A percentile compares a stretch with the other conserved stretches of the same genome.
Evolutionary conservation across 2,797 vertebrate genomes (phyloP).

Genomic region (Numenius phaeopus): DNA sequence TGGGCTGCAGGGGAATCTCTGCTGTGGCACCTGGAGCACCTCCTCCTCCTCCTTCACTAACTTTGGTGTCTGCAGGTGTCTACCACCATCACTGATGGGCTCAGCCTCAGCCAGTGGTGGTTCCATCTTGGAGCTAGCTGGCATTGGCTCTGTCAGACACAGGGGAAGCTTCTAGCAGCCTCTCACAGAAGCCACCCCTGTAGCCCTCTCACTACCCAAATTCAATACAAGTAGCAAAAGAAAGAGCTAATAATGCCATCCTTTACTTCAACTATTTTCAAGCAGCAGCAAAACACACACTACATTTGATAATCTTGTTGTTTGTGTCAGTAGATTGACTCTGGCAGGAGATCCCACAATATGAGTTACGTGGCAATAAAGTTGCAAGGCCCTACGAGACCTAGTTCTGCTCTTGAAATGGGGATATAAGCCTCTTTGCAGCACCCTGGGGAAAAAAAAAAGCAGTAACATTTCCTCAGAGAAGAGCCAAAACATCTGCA

Average conservation of each 20-base stretch:
- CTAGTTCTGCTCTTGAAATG: not conserved
- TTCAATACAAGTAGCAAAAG: not conserved
- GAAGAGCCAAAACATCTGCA: not conserved
- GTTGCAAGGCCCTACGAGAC: rapidly evolving
- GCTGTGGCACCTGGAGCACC: not conserved
- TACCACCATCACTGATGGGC: not conserved
- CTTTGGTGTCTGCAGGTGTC: not conserved
- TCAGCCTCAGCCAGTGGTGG: not conserved
- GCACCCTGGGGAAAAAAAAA: not conserved
- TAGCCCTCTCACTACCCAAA: not conserved
- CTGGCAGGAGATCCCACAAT: not conserved
- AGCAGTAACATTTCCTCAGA: not conserved
- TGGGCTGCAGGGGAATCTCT: not conserved
- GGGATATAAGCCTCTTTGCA: not conserved
- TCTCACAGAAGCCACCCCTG: not conserved
- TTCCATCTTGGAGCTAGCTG: not conserved
- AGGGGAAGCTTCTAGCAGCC: not conserved
- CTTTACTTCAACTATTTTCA: not conserved
- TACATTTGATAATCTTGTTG: not conserved
- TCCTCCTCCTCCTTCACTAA: not conserved
- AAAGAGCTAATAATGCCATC: not conserved
- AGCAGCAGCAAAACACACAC: not conserved
- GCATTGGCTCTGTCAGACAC: not conserved
- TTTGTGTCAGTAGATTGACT: not conserved
- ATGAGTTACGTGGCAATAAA: not conserved